Percentiles rank a stretch among this genome's conserved stretches.
Evolutionary conservation across 2,888 invertebrate genomes (phyloP).

Genomic region (Callyntrura sp.): DNA sequence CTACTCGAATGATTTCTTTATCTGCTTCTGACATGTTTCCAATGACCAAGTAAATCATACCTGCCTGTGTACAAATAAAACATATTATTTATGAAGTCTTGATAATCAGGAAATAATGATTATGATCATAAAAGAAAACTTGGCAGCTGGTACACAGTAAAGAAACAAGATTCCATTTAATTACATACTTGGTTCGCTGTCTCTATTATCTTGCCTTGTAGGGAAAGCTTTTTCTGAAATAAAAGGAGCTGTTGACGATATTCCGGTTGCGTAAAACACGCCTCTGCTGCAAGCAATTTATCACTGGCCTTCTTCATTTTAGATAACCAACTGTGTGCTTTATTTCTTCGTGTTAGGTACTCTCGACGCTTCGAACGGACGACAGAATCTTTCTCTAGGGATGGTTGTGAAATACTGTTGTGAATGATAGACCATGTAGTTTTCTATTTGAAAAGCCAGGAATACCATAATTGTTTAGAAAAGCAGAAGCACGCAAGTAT

Average conservation of each 20-base stretch:
- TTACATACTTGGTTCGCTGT: constrained; percentile 42
- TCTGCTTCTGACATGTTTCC: constrained; percentile 11
- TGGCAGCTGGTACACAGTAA: neutral
- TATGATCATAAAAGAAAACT: too few species aligned
- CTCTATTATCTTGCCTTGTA: constrained; percentile 55
- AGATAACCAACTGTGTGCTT: constrained; percentile 72
- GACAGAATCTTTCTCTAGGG: too few species aligned
- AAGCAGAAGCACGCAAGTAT: too few species aligned
- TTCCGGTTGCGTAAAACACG: constrained; percentile 36
- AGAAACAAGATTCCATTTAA: too few species aligned
- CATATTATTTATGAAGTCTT: too few species aligned
- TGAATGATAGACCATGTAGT: too few species aligned
- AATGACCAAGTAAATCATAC: constrained; percentile 61
- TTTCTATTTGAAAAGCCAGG: too few species aligned
- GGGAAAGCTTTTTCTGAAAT: constrained; percentile 57
- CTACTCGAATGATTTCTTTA: neutral
- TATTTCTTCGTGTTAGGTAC: constrained; percentile 73
- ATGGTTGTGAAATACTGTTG: too few species aligned
- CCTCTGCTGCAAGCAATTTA: constrained; percentile 38
- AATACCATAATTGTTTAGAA: too few species aligned
- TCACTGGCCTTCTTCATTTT: constrained; percentile 67
- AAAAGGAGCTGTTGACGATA: constrained; percentile 47
- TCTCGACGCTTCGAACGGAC: constrained; percentile 62
- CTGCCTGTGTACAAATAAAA: constrained; percentile 55
- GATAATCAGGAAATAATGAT: too few species aligned